A percentile compares a stretch with the other conserved stretches of the same genome.
phyloP scores from a whole-genome alignment of 2,888 invertebrate genomes.

The Sinopyrophorus schimmeli region DNA sequence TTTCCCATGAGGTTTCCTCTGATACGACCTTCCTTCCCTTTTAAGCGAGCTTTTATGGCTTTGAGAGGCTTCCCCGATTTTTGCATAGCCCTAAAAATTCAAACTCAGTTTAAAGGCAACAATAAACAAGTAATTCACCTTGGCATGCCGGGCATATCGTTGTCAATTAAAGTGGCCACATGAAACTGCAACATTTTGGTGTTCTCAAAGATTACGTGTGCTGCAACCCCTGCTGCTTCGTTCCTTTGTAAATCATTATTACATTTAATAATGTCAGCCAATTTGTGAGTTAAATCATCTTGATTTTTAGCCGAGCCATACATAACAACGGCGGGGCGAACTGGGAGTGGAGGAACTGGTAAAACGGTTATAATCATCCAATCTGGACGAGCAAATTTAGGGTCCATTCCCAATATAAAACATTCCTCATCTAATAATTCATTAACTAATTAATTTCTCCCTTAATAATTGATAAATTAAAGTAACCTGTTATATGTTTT shows the following conservation, averaged over 20 bases:
- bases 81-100: conserved; percentile 84
- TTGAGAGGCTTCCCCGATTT: conserved; percentile 99
- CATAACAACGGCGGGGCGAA: conserved; percentile 98
- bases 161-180: conserved; percentile 96
- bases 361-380: conserved; percentile 99
- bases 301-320: conserved; percentile 98
- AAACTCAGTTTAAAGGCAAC: conserved; percentile 8
- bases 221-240: conserved; percentile 95
- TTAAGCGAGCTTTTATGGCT: conserved; percentile 93
- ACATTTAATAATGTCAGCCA: conserved; percentile 97
- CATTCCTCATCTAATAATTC: conserved; percentile 84
- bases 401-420: conserved; percentile 93
- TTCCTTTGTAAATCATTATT: conserved; percentile 95
- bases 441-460: too few species aligned
- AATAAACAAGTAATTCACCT: conserved; percentile 54
- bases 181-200: conserved; percentile 98
- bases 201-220: conserved; percentile 96
- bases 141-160: conserved; percentile 98
- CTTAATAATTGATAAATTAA: neutral
- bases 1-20: conserved; percentile 99
- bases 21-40: conserved; percentile 99
- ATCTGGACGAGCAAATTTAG: conserved; percentile 95
- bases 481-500: conserved; percentile 77
- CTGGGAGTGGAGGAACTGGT: conserved; percentile 95
- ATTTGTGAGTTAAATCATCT: conserved; percentile 98